A percentile compares a stretch with the other conserved stretches of the same genome.
Evolutionary conservation across 2,113 vertebrate genomes (phyloP).

Genomic region (Nasalis larvatus): DNA sequence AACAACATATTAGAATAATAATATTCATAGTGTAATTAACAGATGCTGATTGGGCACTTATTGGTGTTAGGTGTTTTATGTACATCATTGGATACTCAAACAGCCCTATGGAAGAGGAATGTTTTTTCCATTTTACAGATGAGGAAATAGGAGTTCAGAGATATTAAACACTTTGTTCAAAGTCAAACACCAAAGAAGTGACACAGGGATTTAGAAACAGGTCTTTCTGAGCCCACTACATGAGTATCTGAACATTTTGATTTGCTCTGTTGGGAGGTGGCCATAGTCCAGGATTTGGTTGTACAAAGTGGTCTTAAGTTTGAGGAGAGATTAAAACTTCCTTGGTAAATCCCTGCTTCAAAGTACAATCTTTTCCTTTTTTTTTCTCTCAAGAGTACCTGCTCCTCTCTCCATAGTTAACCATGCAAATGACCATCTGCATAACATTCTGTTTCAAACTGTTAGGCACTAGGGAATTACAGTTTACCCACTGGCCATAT

Average conservation of each 20-base stretch:
- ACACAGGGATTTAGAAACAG: no score
- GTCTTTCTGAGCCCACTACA: rapidly evolving
- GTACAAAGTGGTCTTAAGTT: background rate
- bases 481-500: slow-evolving; percentile 40
- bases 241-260: background rate
- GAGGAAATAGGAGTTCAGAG: background rate
- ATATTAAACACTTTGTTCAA: background rate
- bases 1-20: background rate
- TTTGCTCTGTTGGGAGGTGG: background rate
- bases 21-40: background rate
- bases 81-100: background rate
- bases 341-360: background rate
- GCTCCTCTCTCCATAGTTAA: background rate
- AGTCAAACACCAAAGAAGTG: background rate
- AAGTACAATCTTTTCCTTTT: background rate
- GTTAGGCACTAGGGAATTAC: slow-evolving; percentile 44
- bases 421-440: slow-evolving; percentile 42
- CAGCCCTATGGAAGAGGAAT: background rate
- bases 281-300: background rate
- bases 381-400: background rate
- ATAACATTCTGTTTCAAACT: slow-evolving; percentile 19
- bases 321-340: background rate
- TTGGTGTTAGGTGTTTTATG: background rate
- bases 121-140: background rate
- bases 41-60: rapidly evolving